phyloP scores from a whole-genome alignment of 2,113 vertebrate genomes.

The Ammodytes marinus region DNA sequence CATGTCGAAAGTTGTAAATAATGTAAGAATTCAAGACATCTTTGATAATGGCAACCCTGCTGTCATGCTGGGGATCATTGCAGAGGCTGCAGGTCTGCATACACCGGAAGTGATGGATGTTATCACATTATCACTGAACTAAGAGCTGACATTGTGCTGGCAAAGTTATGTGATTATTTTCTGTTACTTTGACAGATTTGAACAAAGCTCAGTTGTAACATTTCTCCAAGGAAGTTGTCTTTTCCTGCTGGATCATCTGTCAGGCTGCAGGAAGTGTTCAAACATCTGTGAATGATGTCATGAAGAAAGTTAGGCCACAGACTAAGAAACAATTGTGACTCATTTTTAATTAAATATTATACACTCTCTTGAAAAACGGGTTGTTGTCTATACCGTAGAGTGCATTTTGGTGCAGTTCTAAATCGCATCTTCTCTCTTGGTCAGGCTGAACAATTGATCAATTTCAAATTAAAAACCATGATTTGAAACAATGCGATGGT shows the following conservation, averaged over 20 bases:
- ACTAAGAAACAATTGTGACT: neutral
- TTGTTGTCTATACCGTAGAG: too few relatives aligned
- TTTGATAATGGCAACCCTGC: neutral
- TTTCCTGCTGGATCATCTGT: neutral
- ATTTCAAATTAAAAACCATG: too few relatives aligned
- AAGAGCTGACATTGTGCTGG: neutral
- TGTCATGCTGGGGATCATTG: neutral
- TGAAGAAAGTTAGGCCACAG: neutral
- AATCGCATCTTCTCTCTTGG: neutral
- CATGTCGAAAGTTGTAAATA: neutral
- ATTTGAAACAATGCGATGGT: too few relatives aligned
- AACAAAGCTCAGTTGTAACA: neutral
- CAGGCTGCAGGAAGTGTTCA: too few relatives aligned
- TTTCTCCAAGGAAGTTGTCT: neutral
- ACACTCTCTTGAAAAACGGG: neutral
- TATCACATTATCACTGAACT: neutral
- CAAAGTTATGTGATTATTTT: neutral
- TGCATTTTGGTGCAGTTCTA: neutral
- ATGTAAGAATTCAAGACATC: neutral
- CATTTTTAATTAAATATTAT: neutral
- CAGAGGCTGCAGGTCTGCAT: constrained; percentile 4
- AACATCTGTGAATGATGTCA: neutral
- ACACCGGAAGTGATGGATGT: constrained; percentile 24
- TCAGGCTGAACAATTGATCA: neutral
- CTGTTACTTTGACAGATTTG: neutral